phyloP scores from a whole-genome alignment of 2,113 vertebrate genomes.

The Sturnus vulgaris region DNA sequence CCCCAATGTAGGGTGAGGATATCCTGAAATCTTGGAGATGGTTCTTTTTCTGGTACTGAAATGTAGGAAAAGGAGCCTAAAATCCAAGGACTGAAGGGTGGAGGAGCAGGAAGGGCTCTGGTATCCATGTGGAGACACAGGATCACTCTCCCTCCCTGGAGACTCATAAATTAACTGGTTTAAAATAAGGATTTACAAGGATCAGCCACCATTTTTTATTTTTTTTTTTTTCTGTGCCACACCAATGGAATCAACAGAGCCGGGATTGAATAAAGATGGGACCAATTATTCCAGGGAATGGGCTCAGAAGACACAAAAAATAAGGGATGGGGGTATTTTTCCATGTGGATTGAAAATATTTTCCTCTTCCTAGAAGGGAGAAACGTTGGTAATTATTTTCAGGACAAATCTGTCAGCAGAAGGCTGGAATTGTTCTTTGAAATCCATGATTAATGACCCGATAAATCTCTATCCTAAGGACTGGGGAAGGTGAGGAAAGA shows the following conservation, averaged over 20 bases:
- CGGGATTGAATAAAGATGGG: rapidly evolving
- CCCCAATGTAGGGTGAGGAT: rapidly evolving
- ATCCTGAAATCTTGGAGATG: not conserved
- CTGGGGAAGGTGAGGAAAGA: not conserved
- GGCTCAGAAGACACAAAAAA: not conserved
- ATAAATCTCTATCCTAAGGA: not conserved
- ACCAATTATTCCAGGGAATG: not conserved
- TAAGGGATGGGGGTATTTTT: not conserved
- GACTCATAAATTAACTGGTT: not conserved
- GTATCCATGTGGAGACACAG: not conserved
- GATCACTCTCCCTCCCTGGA: not conserved
- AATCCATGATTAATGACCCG: not conserved
- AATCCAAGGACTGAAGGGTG: not conserved
- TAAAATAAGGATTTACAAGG: not conserved
- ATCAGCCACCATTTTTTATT: not conserved
- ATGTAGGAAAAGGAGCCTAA: not conserved
- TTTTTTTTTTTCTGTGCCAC: not conserved
- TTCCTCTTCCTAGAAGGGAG: not conserved
- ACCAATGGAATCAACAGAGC: not conserved
- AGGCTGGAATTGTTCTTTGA: not conserved
- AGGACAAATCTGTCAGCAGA: not conserved
- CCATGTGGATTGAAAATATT: not conserved
- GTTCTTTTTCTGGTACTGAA: not conserved
- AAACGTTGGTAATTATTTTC: not conserved
- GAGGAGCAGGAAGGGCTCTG: not conserved